phyloP scores from a whole-genome alignment of 2,797 vertebrate species.

The Alosa sapidissima region DNA sequence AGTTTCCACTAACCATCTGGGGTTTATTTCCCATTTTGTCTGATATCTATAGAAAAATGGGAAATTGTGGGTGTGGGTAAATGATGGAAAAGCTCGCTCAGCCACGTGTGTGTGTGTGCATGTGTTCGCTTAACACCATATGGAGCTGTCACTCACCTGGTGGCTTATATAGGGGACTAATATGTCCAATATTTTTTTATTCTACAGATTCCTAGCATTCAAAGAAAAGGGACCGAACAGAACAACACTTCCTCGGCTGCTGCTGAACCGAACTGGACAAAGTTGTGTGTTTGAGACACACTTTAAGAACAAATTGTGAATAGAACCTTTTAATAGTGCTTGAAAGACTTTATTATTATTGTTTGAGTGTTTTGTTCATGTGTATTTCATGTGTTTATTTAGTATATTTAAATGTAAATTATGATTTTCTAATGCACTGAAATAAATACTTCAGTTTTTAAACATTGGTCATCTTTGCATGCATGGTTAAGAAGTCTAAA shows the following conservation, averaged over 20 bases:
- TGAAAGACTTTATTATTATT: not conserved
- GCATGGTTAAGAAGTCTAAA: too few species aligned
- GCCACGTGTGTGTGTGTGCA: too few species aligned
- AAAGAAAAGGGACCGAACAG: not conserved
- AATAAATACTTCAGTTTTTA: not conserved
- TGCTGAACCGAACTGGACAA: not conserved
- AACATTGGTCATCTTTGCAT: not conserved
- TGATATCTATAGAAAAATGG: too few species aligned
- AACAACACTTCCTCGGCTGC: not conserved
- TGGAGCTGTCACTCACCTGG: not conserved
- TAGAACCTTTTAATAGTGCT: not conserved
- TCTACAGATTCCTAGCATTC: slow-evolving; percentile 18
- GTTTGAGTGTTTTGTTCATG: not conserved
- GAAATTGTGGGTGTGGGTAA: too few species aligned
- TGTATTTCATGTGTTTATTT: not conserved
- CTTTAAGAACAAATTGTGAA: slow-evolving; percentile 16
- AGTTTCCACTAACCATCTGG: too few species aligned
- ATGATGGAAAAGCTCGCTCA: too few species aligned
- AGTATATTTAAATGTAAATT: slow-evolving; percentile 18
- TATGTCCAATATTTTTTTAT: not conserved
- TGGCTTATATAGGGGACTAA: not conserved
- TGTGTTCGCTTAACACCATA: too few species aligned
- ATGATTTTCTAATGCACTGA: slow-evolving; percentile 10
- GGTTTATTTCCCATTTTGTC: too few species aligned
- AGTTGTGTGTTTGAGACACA: not conserved